Evolutionary conservation across 1,140 invertebrate genomes (phyloP).

Genomic region (Arion vulgaris): DNA sequence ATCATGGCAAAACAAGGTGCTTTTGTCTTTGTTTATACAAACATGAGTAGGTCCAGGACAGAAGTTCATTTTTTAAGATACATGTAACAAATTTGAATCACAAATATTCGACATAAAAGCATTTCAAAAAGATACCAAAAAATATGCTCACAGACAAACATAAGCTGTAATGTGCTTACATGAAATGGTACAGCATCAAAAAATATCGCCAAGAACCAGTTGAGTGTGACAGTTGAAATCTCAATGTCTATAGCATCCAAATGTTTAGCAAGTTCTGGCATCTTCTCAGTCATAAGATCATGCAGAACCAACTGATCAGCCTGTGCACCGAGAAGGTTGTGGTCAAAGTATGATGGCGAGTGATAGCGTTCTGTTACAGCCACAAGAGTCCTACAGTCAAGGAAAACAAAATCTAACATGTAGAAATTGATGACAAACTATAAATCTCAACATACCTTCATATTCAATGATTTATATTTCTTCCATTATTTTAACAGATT

Average conservation of each 20-base stretch:
- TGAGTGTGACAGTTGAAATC: constrained; percentile 75
- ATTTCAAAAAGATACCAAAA: too few species aligned
- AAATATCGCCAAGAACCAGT: constrained; percentile 77
- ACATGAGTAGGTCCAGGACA: too few species aligned
- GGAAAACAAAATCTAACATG: neutral
- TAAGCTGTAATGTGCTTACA: constrained; percentile 58
- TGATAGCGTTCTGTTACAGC: constrained; percentile 75
- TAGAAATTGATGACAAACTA: too few species aligned
- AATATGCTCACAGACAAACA: constrained; percentile 26
- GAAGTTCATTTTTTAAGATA: too few species aligned
- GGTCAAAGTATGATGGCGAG: constrained; percentile 74
- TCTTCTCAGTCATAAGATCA: constrained; percentile 72
- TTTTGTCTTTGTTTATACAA: too few species aligned
- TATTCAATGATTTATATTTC: too few species aligned
- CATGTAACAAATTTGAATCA: too few species aligned
- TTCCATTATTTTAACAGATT: too few species aligned
- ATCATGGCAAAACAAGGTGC: too few species aligned
- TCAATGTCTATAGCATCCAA: constrained; percentile 74
- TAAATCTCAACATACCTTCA: too few species aligned
- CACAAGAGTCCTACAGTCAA: constrained; percentile 55
- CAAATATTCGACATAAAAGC: too few species aligned
- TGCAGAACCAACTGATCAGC: constrained; percentile 75
- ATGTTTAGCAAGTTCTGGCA: constrained; percentile 72
- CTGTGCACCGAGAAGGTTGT: constrained; percentile 75
- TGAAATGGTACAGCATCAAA: constrained; percentile 76